phyloP scores from a whole-genome alignment of 2,888 invertebrate species.

The Hydrotaea diabolus region DNA sequence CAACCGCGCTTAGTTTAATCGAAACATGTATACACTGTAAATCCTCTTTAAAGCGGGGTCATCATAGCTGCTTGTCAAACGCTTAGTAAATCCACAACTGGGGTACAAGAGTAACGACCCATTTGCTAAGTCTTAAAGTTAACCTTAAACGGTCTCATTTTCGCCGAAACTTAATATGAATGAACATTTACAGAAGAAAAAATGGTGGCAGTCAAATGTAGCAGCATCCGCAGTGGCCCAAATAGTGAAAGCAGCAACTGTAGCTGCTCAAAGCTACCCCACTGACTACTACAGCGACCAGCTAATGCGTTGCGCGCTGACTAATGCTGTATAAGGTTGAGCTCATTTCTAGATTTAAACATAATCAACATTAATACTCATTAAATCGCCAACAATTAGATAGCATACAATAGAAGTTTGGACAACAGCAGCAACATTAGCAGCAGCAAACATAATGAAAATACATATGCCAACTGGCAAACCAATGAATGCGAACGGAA shows the following conservation, averaged over 20 bases:
- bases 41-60: not conserved
- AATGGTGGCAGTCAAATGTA: not conserved
- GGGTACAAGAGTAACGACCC: not conserved
- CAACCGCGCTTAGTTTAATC: too few species aligned
- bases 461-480: not conserved
- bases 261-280: too few species aligned
- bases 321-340: conserved; percentile 15
- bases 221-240: not conserved
- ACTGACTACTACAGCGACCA: too few species aligned
- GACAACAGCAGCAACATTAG: not conserved
- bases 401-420: not conserved
- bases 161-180: not conserved
- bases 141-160: not conserved
- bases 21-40: not conserved
- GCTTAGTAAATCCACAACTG: not conserved
- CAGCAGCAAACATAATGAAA: not conserved
- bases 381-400: conserved; percentile 48
- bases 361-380: conserved; percentile 55
- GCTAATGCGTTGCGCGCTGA: not conserved
- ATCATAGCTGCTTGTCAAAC: too few species aligned
- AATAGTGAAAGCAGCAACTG: not conserved
- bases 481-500: too few species aligned
- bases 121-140: not conserved
- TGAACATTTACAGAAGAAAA: not conserved
- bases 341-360: conserved; percentile 38